phyloP scores from a whole-genome alignment of 2,888 invertebrate genomes.

The Epistrophe grossulariae region DNA sequence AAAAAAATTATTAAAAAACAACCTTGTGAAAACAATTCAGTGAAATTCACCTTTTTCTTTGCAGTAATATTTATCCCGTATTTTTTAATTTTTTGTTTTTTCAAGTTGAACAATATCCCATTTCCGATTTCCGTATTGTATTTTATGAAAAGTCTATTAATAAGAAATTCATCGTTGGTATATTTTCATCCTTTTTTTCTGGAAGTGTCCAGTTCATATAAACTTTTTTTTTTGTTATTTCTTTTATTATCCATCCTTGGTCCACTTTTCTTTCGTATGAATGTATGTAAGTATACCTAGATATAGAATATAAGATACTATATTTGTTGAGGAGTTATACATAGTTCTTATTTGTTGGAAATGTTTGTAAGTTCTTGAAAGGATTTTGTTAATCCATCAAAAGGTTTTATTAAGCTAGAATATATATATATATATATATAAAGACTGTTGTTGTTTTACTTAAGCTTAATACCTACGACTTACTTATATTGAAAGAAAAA shows the following conservation, averaged over 20 bases:
- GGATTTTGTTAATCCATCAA: slow-evolving; percentile 66
- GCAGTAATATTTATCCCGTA: slow-evolving; percentile 12
- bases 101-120: slow-evolving; percentile 56
- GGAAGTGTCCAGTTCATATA: slow-evolving; percentile 57
- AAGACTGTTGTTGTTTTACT: slow-evolving; percentile 25
- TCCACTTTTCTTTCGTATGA: neutral
- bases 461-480: neutral
- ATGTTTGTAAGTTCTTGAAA: slow-evolving; percentile 41
- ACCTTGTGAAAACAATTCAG: neutral
- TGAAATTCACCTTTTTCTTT: slow-evolving; percentile 6
- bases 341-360: neutral
- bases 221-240: neutral
- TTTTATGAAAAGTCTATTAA: slow-evolving; percentile 48
- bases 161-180: slow-evolving; percentile 34
- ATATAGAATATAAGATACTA: too few species aligned
- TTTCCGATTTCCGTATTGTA: slow-evolving; percentile 55
- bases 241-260: neutral
- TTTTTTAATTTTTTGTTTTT: slow-evolving; percentile 22
- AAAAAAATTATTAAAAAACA: too few species aligned
- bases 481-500: neutral
- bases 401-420: slow-evolving; percentile 23
- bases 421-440: neutral
- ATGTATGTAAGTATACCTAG: neutral
- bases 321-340: slow-evolving; percentile 9
- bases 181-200: slow-evolving; percentile 8